phyloP scores from a whole-genome alignment of 2,888 invertebrate genomes.

The Gandaritis pyraliata region DNA sequence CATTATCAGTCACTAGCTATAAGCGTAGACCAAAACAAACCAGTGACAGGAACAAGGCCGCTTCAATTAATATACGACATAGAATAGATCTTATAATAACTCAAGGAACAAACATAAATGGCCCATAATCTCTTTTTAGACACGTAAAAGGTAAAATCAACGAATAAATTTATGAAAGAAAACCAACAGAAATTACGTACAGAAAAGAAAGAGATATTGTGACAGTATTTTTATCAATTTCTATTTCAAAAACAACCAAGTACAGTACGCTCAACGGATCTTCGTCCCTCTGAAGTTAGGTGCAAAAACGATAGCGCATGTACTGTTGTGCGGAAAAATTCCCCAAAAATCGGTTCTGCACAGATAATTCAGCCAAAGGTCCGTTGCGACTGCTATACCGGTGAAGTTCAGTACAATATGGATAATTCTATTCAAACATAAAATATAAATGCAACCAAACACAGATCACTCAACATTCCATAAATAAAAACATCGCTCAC shows the following conservation, averaged over 20 bases:
- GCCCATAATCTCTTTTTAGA: conserved; percentile 32
- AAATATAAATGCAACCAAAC: conserved; percentile 72
- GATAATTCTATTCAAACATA: conserved; percentile 10
- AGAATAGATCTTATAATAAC: conserved; percentile 17
- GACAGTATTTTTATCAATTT: not conserved
- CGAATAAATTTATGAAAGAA: conserved; percentile 18
- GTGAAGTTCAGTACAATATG: not conserved
- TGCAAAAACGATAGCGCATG: too few species aligned
- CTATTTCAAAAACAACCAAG: not conserved
- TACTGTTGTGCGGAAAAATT: too few species aligned
- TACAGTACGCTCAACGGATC: too few species aligned
- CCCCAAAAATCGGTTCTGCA: too few species aligned
- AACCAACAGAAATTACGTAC: conserved; percentile 24
- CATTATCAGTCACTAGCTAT: not conserved
- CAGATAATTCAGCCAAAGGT: too few species aligned
- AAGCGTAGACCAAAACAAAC: conserved; percentile 1
- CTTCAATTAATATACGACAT: conserved; percentile 16
- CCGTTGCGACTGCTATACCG: too few species aligned
- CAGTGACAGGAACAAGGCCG: conserved; percentile 1
- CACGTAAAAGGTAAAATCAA: conserved; percentile 21
- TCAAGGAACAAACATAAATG: conserved; percentile 23
- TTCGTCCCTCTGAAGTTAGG: too few species aligned
- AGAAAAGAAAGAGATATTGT: conserved; percentile 6
- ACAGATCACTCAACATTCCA: conserved; percentile 60
- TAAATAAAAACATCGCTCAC: conserved; percentile 50